phyloP scores from a whole-genome alignment of 2,797 vertebrate genomes.

The Siniperca obscura region DNA sequence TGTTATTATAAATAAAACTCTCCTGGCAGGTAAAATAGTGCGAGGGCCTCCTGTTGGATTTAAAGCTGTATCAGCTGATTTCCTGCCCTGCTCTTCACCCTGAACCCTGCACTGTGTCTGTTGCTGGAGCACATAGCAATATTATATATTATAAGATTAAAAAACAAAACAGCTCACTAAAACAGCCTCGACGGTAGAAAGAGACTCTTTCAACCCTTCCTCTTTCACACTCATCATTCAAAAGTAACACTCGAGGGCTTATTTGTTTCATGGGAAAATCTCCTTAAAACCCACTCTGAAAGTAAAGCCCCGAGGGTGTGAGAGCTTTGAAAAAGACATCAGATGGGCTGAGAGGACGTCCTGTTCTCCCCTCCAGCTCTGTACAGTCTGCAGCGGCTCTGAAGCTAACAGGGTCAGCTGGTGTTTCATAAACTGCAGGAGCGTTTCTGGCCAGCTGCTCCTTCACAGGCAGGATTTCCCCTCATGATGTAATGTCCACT shows the following conservation, averaged over 20 bases:
- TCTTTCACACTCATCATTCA: conserved; percentile 25
- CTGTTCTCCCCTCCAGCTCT: conserved; percentile 43
- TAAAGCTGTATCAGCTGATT: conserved; percentile 13
- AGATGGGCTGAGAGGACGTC: conserved; percentile 38
- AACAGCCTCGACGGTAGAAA: not conserved
- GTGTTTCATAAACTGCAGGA: not conserved
- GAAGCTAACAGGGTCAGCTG: conserved; percentile 4
- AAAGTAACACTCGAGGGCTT: conserved; percentile 28
- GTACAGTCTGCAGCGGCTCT: conserved; percentile 26
- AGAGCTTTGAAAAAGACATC: conserved; percentile 44
- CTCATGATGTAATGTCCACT: not conserved
- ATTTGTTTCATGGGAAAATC: conserved; percentile 45
- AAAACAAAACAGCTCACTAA: conserved; percentile 1
- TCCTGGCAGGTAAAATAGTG: not conserved
- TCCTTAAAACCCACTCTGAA: conserved; percentile 48
- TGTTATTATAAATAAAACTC: not conserved
- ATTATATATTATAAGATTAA: conserved; percentile 14
- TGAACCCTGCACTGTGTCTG: conserved; percentile 10
- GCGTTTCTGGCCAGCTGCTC: conserved; percentile 22
- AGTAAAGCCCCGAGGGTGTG: conserved; percentile 21
- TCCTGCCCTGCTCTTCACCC: conserved; percentile 8
- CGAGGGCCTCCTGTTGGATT: not conserved
- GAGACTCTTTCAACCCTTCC: not conserved
- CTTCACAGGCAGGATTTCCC: conserved; percentile 24
- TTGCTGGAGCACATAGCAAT: not conserved